Conservation (phyloP, 1,140 invertebrate genomes). For the Drosophila biarmipes region DNA sequence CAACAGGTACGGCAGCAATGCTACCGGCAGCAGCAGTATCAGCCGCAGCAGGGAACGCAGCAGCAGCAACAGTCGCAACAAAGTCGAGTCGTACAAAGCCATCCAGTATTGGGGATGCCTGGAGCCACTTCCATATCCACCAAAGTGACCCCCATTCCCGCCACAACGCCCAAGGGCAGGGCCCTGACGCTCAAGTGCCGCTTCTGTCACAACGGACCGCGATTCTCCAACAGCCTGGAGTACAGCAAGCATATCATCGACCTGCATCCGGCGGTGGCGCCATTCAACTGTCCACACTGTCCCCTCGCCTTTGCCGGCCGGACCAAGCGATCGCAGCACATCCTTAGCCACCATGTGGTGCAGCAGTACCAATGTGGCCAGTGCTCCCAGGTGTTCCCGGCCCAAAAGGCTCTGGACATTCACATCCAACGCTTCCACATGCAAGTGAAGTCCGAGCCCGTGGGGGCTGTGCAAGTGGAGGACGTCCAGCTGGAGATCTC, state of each 20-base stretch:
- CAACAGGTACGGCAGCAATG: slow-evolving; percentile 30
- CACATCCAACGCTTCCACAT: slow-evolving; percentile 74
- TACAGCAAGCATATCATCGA: slow-evolving; percentile 79
- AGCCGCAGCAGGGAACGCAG: slow-evolving; percentile 3
- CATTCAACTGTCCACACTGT: slow-evolving; percentile 77
- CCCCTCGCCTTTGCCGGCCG: slow-evolving; percentile 64
- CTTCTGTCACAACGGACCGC: slow-evolving; percentile 78
- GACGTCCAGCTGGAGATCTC: slow-evolving; percentile 71
- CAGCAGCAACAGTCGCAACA: slow-evolving; percentile 19
- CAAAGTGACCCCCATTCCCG: slow-evolving; percentile 50
- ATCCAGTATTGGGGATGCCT: slow-evolving; percentile 59
- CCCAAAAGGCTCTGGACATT: slow-evolving; percentile 70
- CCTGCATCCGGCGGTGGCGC: slow-evolving; percentile 70
- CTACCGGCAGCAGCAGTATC: slow-evolving; percentile 22
- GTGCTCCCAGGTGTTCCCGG: slow-evolving; percentile 72
- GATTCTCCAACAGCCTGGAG: slow-evolving; percentile 74
- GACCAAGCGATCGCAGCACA: slow-evolving; percentile 74
- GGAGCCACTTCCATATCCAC: slow-evolving; percentile 42
- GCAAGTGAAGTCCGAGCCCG: background rate
- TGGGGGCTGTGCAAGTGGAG: slow-evolving; percentile 55
- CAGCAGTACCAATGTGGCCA: slow-evolving; percentile 78
- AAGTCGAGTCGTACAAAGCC: slow-evolving; percentile 50
- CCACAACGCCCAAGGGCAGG: slow-evolving; percentile 38
- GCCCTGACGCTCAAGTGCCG: slow-evolving; percentile 66
- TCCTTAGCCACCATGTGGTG: slow-evolving; percentile 65